Evolutionary conservation across 2,113 vertebrate genomes (phyloP).

Genomic region (Salvelinus fontinalis): DNA sequence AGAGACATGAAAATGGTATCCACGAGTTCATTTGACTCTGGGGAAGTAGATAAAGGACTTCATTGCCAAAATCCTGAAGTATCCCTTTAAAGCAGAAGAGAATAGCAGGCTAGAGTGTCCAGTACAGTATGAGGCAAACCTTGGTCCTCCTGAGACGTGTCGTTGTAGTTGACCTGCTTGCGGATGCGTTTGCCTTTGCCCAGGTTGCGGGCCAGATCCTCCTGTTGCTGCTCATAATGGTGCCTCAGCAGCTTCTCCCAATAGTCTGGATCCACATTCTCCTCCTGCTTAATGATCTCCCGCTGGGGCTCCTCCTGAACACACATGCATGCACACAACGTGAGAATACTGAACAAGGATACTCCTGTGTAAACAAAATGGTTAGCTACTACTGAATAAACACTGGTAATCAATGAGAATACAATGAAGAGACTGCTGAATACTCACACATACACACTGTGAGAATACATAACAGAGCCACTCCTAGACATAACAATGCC

Average conservation of each 20-base stretch:
- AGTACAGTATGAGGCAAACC: slow-evolving; percentile 67
- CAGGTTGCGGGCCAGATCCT: slow-evolving; percentile 92
- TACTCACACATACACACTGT: no score
- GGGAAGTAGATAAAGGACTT: no score
- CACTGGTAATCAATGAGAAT: neutral
- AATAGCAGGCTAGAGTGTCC: neutral
- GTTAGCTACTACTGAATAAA: neutral
- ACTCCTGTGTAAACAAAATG: no score
- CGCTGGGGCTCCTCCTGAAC: slow-evolving; percentile 93
- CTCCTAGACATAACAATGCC: no score
- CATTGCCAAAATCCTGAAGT: no score
- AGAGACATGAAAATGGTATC: no score
- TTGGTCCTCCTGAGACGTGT: slow-evolving; percentile 96
- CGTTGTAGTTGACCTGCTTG: slow-evolving; percentile 99
- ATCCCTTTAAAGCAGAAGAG: neutral
- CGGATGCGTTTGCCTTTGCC: slow-evolving; percentile 96
- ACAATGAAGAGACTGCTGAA: neutral
- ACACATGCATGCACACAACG: no score
- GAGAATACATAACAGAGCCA: no score
- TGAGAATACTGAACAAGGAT: no score
- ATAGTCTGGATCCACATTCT: slow-evolving; percentile 97
- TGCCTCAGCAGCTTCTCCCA: slow-evolving; percentile 98
- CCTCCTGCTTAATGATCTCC: slow-evolving; percentile 98
- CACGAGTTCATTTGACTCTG: no score
- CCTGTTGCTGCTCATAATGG: slow-evolving; percentile 98